Evolutionary conservation across 2,797 vertebrate species (phyloP).

Genomic region (Sarcophilus harrisii): DNA sequence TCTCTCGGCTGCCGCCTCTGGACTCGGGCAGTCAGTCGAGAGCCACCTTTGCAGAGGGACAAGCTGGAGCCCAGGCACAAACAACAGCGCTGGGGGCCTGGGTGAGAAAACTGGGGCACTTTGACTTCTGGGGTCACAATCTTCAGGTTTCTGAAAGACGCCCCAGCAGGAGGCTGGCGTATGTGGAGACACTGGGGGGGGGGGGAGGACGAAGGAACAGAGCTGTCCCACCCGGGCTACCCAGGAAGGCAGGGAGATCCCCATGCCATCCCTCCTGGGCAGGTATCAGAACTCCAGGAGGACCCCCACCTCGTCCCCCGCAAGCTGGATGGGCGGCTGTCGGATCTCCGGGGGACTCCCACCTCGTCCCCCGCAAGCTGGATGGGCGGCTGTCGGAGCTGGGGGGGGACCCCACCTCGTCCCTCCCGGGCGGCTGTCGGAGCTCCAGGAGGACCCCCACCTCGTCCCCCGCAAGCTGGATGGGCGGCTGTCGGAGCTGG

Average conservation of each 20-base stretch:
- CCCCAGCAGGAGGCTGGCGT: not conserved
- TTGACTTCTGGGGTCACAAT: not conserved
- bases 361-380: too few relatives aligned
- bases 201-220: not conserved
- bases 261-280: too few relatives aligned
- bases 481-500: too few relatives aligned
- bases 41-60: not conserved
- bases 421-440: too few relatives aligned
- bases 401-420: too few relatives aligned
- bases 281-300: too few relatives aligned
- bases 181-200: not conserved
- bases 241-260: not conserved
- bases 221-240: not conserved
- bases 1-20: not conserved
- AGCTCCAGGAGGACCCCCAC: not conserved
- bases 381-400: too few relatives aligned
- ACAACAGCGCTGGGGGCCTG: not conserved
- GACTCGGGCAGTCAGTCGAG: not conserved
- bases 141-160: not conserved
- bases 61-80: not conserved
- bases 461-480: too few relatives aligned
- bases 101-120: not conserved
- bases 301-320: too few relatives aligned
- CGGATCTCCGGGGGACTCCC: too few relatives aligned
- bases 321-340: too few relatives aligned